A percentile compares a stretch with the other conserved stretches of the same genome.
Evolutionary conservation across 2,113 vertebrate genomes (phyloP).

Genomic region (Coregonus clupeaformis): DNA sequence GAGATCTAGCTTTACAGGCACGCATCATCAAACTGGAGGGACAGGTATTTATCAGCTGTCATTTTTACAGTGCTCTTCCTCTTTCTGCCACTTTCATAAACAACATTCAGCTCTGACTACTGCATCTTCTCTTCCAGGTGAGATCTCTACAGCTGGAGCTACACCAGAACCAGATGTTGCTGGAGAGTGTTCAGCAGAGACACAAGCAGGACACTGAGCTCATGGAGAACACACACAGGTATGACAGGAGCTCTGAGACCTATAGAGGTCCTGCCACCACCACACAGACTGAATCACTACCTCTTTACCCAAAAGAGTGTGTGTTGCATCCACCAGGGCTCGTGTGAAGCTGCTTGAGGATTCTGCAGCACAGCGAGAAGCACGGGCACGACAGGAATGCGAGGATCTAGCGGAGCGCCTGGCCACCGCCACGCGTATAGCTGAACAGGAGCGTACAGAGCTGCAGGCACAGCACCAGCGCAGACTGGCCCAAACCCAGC

Average conservation of each 20-base stretch:
- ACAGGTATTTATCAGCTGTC: slow-evolving; percentile 69
- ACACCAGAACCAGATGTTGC: slow-evolving; percentile 73
- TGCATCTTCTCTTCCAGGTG: slow-evolving; percentile 65
- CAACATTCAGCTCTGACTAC: background rate
- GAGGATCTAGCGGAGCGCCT: slow-evolving; percentile 75
- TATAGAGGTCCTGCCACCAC: background rate
- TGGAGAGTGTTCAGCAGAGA: slow-evolving; percentile 77
- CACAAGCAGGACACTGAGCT: slow-evolving; percentile 81
- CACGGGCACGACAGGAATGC: slow-evolving; percentile 69
- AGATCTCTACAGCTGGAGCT: slow-evolving; percentile 79
- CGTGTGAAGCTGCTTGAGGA: slow-evolving; percentile 80
- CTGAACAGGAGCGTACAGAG: slow-evolving; percentile 71
- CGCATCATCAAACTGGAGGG: slow-evolving; percentile 76
- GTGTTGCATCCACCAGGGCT: slow-evolving; percentile 45
- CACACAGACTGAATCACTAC: background rate
- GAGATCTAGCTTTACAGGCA: slow-evolving; percentile 65
- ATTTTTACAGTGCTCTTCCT: background rate
- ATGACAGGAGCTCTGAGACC: slow-evolving; percentile 6
- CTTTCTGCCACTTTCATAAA: too few relatives aligned
- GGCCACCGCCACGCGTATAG: slow-evolving; percentile 48
- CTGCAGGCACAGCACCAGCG: slow-evolving; percentile 80
- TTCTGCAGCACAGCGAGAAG: slow-evolving; percentile 68
- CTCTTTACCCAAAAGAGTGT: background rate
- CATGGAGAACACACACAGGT: slow-evolving; percentile 82
- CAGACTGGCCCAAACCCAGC: slow-evolving; percentile 70